These are phyloP conservation scores for Riparia riparia DNA, from an alignment of 2,113 vertebrate genomes.

Conservation along the genomic window DNA sequence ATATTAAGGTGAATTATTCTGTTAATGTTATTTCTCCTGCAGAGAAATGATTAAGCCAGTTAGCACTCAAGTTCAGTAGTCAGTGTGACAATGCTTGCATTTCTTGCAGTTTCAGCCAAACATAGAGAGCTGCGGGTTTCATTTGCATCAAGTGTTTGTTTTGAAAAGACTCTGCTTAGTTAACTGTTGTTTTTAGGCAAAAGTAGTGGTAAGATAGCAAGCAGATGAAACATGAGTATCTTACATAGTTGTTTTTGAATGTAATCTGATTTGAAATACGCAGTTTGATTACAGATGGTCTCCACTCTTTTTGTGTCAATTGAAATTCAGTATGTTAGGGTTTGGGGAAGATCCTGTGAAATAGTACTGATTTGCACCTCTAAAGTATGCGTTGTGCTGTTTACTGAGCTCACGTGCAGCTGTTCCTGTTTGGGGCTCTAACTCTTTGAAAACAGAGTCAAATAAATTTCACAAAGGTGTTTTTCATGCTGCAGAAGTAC, in stretches of 20 bases:
- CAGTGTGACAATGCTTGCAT: rapidly evolving
- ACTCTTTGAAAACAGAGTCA: background rate
- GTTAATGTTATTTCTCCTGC: background rate
- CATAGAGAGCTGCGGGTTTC: background rate
- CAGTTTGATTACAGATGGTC: background rate
- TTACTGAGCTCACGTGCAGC: background rate
- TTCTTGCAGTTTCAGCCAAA: background rate
- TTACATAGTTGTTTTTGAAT: background rate
- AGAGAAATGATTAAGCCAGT: background rate
- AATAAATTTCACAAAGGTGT: background rate
- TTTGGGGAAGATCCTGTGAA: background rate
- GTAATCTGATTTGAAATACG: background rate
- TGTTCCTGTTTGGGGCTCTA: background rate
- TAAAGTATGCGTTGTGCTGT: background rate
- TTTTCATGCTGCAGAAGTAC: background rate
- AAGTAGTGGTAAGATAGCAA: background rate
- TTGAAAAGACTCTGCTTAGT: background rate
- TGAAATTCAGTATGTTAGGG: background rate
- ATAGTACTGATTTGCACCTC: background rate
- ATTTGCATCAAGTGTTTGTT: background rate
- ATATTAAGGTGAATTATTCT: background rate
- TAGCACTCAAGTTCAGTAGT: background rate
- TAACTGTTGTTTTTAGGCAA: background rate
- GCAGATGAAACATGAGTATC: background rate
- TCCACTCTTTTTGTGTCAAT: background rate